Base-by-base conservation (phyloP, 1,140 invertebrate genomes). In the Himalopsyche phryganea region DNA sequence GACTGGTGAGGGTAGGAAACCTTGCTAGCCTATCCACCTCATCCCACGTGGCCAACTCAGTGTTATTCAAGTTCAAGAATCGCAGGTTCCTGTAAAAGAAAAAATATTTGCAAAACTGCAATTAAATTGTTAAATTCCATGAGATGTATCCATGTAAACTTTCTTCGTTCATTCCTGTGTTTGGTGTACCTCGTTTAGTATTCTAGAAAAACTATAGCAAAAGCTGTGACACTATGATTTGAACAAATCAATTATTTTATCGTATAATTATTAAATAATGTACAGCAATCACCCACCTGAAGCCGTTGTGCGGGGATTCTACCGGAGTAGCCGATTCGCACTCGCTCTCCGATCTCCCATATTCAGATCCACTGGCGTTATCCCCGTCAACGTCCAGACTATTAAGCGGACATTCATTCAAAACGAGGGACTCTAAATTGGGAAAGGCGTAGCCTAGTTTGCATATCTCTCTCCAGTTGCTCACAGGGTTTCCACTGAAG, bases 391-490 rank as follows among this genome's bases (percentile, higher is more conserved):
- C 71, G 45, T 81, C 80, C 17, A 91, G 68, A 0, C 82, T 85
- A 13, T 81, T 77, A 50, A 92, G 77, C 5, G 89, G 88, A 75
- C 91, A 94, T 61, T 96, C 91, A 17, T 92, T 92, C 3, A 94
- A 75, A 3, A 94, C 85, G 20, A 97, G 74, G 0, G 86, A 86
- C 71, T 94, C 87, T 50, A 96, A 71, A 63, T 85, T 86, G 0
- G 93, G 92, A 74, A 96, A 96, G 4, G 85, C 79, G 53, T 85
- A 83, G 6, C 92, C 92, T 32, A 96, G 70, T 68, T 92, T 91
- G 20, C 82, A 85, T 15, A 96, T 83, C 71, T 94, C 90, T 50
- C 75, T 74, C 92, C 92, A 96, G 60, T 82, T 78, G 45, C 82
- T 81, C 1, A 96, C 80, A 0, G 86, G 89, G 77, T 95, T 96